Conservation (phyloP, 2,113 vertebrate genomes). For the Serinus canaria region DNA sequence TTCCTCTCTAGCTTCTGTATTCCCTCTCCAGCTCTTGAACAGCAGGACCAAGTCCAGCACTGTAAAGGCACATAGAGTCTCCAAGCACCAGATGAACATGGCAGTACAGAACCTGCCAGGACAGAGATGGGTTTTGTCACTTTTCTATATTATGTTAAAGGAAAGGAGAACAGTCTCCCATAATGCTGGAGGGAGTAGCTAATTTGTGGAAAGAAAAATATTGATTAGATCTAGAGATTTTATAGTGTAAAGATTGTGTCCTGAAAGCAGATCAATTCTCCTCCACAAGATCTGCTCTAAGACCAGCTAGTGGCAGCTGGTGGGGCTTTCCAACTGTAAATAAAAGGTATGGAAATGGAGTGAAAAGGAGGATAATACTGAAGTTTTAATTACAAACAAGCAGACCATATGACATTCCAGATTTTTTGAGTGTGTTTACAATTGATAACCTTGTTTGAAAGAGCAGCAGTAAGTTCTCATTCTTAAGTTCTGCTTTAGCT, state of each 20-base stretch:
- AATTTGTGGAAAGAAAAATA: background rate
- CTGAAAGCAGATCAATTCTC: background rate
- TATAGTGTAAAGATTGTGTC: background rate
- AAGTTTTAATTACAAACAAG: background rate
- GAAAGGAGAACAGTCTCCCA: background rate
- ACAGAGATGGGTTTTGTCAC: background rate
- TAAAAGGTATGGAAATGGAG: background rate
- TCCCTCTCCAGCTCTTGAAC: background rate
- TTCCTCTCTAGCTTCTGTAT: background rate
- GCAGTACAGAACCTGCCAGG: background rate
- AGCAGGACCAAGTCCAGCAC: rapidly evolving
- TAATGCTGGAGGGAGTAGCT: background rate
- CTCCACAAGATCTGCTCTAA: background rate
- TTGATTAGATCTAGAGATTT: background rate
- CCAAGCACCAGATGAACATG: background rate
- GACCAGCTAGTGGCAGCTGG: background rate
- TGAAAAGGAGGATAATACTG: background rate
- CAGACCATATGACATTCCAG: background rate
- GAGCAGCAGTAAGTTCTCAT: background rate
- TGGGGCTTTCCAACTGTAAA: background rate
- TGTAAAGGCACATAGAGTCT: background rate
- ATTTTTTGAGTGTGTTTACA: background rate
- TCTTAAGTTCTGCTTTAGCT: background rate
- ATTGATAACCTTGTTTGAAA: background rate
- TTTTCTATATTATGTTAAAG: background rate